phyloP scores from a whole-genome alignment of 2,797 vertebrate species.

The Bradypodion pumilum region DNA sequence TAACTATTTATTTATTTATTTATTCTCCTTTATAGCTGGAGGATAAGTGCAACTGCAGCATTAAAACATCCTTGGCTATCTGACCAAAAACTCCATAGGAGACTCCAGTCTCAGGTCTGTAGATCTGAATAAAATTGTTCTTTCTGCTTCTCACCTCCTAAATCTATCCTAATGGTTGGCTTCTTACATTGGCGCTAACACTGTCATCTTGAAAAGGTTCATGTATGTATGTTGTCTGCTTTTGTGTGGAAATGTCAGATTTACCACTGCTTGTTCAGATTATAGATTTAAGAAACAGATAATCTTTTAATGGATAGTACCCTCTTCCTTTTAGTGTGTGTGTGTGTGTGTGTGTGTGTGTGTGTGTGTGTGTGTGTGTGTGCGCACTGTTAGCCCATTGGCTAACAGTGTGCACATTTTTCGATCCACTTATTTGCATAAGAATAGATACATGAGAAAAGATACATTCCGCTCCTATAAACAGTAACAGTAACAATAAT shows the following conservation, averaged over 20 bases:
- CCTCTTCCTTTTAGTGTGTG: too few relatives aligned
- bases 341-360: too few relatives aligned
- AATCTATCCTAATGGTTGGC: not conserved
- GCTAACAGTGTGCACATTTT: too few relatives aligned
- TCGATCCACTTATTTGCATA: too few relatives aligned
- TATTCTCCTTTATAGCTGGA: constrained; percentile 83
- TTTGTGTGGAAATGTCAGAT: not conserved
- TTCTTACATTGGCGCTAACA: constrained; percentile 5
- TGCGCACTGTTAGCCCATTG: too few relatives aligned
- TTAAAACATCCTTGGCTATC: constrained; percentile 94
- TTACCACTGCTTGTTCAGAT: not conserved
- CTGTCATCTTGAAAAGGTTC: constrained; percentile 9
- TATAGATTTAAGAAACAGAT: constrained; percentile 18
- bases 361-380: too few relatives aligned
- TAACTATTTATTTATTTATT: constrained; percentile 41
- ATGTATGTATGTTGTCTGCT: constrained; percentile 20
- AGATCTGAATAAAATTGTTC: constrained; percentile 26
- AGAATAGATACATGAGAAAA: too few relatives aligned
- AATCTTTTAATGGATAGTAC: not conserved
- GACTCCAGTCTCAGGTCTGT: constrained; percentile 82
- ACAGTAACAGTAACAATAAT: too few relatives aligned
- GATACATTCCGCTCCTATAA: too few relatives aligned
- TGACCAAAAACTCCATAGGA: constrained; percentile 85
- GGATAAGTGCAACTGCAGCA: constrained; percentile 92
- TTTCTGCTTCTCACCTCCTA: constrained; percentile 36